Base-by-base conservation (phyloP, 1,140 invertebrate genomes). In the Trichomalopsis sarcophagae region DNA sequence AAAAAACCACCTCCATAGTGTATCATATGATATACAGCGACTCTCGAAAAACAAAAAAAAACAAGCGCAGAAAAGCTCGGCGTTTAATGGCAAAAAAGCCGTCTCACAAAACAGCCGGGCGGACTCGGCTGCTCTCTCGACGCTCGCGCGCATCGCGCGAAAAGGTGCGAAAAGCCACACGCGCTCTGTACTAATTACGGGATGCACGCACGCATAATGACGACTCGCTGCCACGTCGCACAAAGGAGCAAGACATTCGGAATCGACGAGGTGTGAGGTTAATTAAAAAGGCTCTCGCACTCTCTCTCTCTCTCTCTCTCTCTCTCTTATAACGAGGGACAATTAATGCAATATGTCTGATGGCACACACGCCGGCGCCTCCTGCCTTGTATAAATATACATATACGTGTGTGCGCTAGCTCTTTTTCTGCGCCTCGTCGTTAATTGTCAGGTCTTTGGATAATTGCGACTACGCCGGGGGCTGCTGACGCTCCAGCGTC, bases 241-340 rank as follows among this genome's bases (percentile, higher is more conserved):
- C 76, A 55, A 36, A 50, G n/a, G 78, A 76, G 69, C 40, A 40
- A 14, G 76, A 3, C 55, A 81, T 85, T 81, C 71, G 78, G 47
- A n/a, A 85, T 81, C 62, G 79, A 69, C 84, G 84, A 85, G 84
- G 84, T 85, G 79, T 81, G 73, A 81, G 79, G 84, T 85, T 85
- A 85, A 85, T 85, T 85, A 85, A 81, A 81, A 71, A 71, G 68
- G 66, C 11, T 9, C 66, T 71, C 68, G 10, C 68, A 30, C 2
- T 7, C 75, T 27, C 44, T 71, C 66, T 62, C 36, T 17, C 55
- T 17, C n/a, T n/a, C n/a, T 69, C 2, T 6, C 75, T 27, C 44
- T 6, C 44, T 71, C 66, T 62, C 36, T 17, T 23, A 30, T 80
- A 81, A 74, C 77, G 77, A 80, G 78, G 71, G 71, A 85, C 84